These are phyloP conservation scores for Zaprionus inermis DNA, from an alignment of 1,140 invertebrate genomes.

Conservation along the genomic window DNA sequence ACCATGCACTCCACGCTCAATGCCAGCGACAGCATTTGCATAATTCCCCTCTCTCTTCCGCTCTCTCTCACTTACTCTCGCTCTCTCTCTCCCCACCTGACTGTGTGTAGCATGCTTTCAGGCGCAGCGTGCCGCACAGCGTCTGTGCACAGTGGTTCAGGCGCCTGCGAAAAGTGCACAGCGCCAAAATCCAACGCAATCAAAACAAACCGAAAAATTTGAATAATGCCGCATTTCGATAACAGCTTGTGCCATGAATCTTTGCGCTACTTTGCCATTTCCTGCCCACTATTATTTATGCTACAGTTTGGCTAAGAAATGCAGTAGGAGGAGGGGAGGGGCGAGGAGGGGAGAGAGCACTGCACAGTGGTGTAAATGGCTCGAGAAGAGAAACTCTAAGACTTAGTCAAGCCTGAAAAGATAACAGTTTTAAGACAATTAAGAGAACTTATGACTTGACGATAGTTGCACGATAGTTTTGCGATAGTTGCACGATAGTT, in stretches of 20 bases:
- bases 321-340: not conserved
- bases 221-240: slow-evolving; percentile 25
- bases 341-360: not conserved
- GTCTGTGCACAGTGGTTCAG: slow-evolving; percentile 57
- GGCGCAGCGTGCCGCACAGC: slow-evolving; percentile 64
- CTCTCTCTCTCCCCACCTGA: not conserved
- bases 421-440: not conserved
- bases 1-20: not conserved
- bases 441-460: not conserved
- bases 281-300: not conserved
- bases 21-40: slow-evolving; percentile 47
- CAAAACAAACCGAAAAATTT: slow-evolving; percentile 16
- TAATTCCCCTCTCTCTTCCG: slow-evolving; percentile 14
- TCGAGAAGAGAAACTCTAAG: not conserved
- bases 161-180: slow-evolving; percentile 30
- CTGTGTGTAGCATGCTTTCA: slow-evolving; percentile 55
- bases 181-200: not conserved
- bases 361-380: not conserved
- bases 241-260: slow-evolving; percentile 4
- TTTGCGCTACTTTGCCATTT: not conserved
- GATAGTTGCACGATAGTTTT: not conserved
- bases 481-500: not conserved
- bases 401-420: not conserved
- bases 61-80: no score
- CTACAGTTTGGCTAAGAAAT: not conserved